phyloP scores from a whole-genome alignment of 2,797 vertebrate genomes.

The Hemibagrus guttatus region DNA sequence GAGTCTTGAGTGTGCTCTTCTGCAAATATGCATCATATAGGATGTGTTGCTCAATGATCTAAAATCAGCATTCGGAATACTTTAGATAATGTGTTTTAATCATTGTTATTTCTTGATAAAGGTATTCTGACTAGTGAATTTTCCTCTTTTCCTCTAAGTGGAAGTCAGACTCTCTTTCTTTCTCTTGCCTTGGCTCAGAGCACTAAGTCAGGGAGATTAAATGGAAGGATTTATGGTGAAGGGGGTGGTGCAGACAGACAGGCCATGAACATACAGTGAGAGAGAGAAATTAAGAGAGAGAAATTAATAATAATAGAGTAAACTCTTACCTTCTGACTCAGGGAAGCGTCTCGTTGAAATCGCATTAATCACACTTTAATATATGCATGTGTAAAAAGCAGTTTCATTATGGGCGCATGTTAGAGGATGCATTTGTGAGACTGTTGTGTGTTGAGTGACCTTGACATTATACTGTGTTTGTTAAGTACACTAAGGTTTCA shows the following conservation, averaged over 20 bases:
- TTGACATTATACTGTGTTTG: background rate
- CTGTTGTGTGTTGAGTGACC: background rate
- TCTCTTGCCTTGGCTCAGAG: background rate
- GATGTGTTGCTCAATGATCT: background rate
- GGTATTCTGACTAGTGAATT: background rate
- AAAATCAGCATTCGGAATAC: background rate
- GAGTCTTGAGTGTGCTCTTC: background rate
- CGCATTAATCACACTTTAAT: background rate
- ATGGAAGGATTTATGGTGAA: constrained; percentile 1
- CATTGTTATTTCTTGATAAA: background rate
- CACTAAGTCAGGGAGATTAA: background rate
- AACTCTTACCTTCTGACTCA: background rate
- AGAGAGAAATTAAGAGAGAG: too few relatives aligned
- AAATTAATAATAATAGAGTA: background rate
- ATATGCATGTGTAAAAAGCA: background rate
- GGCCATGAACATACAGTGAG: background rate
- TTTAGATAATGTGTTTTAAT: background rate
- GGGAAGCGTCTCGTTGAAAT: background rate
- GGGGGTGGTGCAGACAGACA: background rate
- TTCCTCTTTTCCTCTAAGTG: background rate
- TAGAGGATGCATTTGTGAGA: background rate
- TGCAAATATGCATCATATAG: background rate
- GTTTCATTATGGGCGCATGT: background rate
- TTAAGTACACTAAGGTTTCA: background rate
- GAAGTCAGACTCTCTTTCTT: background rate